phyloP scores from a whole-genome alignment of 2,113 vertebrate genomes.

The Mus musculus region DNA sequence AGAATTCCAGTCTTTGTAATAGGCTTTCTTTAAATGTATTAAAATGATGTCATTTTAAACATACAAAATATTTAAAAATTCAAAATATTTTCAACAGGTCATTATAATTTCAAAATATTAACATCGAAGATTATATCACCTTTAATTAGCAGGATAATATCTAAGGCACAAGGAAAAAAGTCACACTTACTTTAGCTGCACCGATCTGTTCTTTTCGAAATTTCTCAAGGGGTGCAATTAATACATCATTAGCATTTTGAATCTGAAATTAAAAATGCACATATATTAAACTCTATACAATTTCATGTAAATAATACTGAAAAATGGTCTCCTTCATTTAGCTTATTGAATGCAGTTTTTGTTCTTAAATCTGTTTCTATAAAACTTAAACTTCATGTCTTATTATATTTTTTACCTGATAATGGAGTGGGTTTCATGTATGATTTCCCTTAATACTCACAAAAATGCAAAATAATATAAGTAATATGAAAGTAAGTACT shows the following conservation, averaged over 20 bases:
- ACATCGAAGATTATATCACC: background rate
- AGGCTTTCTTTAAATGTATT: slow-evolving; percentile 26
- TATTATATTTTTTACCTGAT: background rate
- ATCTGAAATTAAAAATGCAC: slow-evolving; percentile 91
- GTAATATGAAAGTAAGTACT: slow-evolving; percentile 11
- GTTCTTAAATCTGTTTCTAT: background rate
- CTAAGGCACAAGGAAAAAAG: slow-evolving; percentile 69
- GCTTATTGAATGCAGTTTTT: slow-evolving; percentile 9
- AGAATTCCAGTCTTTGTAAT: slow-evolving; percentile 42
- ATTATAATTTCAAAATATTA: slow-evolving; percentile 58
- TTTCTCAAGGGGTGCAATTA: slow-evolving; percentile 97
- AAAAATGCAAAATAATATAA: background rate
- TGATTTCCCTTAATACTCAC: slow-evolving; percentile 27
- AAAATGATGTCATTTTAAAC: slow-evolving; percentile 32
- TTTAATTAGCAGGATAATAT: slow-evolving; percentile 24
- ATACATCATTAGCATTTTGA: slow-evolving; percentile 97
- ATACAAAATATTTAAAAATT: background rate
- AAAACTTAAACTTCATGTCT: background rate
- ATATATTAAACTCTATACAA: slow-evolving; percentile 64
- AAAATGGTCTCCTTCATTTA: background rate
- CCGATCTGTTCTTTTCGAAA: slow-evolving; percentile 99
- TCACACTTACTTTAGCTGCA: slow-evolving; percentile 96
- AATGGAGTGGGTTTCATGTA: slow-evolving; percentile 34
- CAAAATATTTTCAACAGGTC: slow-evolving; percentile 52
- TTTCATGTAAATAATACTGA: slow-evolving; percentile 52